Conservation (phyloP, 2,113 vertebrate genomes). For the Pholis gunnellus region DNA sequence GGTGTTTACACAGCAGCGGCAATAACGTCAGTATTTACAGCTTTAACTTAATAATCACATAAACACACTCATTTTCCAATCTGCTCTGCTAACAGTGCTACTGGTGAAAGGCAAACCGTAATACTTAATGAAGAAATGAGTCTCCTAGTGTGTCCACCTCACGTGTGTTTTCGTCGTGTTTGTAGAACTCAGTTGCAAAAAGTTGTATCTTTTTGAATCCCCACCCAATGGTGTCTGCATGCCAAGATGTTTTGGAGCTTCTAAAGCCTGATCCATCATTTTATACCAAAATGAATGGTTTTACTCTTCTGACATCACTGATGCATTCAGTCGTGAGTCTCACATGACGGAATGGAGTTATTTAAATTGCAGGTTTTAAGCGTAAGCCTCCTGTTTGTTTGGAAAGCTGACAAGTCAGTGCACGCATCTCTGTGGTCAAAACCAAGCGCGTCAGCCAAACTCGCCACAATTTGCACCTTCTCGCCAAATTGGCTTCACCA, state of each 20-base stretch:
- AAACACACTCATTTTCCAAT: background rate
- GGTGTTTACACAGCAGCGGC: slow-evolving; percentile 20
- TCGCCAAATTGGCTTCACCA: background rate
- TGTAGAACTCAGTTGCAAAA: background rate
- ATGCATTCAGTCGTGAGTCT: slow-evolving; percentile 7
- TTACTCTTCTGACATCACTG: slow-evolving; percentile 28
- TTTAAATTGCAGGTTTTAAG: slow-evolving; percentile 55
- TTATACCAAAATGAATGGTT: slow-evolving; percentile 40
- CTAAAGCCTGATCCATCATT: slow-evolving; percentile 11
- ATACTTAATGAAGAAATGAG: background rate
- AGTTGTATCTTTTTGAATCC: background rate
- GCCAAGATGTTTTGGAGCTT: background rate
- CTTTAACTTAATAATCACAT: slow-evolving; percentile 14
- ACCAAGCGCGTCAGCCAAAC: slow-evolving; percentile 18
- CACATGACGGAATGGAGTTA: slow-evolving; percentile 16
- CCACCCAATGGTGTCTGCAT: background rate
- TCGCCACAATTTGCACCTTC: background rate
- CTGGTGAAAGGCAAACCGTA: background rate
- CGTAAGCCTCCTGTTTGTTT: slow-evolving; percentile 34
- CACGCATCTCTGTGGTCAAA: slow-evolving; percentile 26
- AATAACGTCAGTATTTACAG: slow-evolving; percentile 14
- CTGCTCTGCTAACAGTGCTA: slow-evolving; percentile 5
- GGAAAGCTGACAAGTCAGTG: slow-evolving; percentile 28
- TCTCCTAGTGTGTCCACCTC: background rate
- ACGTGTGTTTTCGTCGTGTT: background rate